phyloP scores from a whole-genome alignment of 2,113 vertebrate species.

The Sitta europaea region DNA sequence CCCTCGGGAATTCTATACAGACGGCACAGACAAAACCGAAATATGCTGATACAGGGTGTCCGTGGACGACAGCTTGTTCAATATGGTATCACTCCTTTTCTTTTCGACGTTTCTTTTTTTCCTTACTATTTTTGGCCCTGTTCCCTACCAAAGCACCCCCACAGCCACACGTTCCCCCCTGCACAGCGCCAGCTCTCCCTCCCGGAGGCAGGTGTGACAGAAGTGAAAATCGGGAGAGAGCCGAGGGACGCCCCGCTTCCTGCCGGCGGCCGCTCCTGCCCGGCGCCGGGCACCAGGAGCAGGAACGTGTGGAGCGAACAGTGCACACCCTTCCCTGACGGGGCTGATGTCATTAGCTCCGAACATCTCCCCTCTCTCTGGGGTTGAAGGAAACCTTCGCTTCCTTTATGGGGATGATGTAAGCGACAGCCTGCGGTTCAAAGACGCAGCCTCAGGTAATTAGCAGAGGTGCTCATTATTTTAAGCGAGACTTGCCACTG shows the following conservation, averaged over 20 bases:
- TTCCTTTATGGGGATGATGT: neutral
- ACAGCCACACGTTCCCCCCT: neutral
- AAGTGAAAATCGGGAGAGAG: fast-evolving
- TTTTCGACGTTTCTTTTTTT: neutral
- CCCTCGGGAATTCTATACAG: neutral
- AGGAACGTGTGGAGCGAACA: fast-evolving
- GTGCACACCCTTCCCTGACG: fast-evolving
- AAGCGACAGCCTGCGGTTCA: neutral
- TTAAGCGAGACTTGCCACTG: neutral
- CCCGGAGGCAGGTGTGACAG: neutral
- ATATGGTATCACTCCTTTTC: neutral
- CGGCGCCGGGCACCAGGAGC: fast-evolving
- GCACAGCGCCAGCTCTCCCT: fast-evolving
- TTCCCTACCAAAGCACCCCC: neutral
- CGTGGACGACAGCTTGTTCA: neutral
- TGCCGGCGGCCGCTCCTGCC: neutral
- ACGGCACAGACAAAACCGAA: neutral
- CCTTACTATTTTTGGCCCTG: neutral
- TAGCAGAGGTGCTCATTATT: neutral
- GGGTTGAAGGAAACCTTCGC: neutral
- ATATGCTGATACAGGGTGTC: fast-evolving
- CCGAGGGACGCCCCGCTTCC: neutral
- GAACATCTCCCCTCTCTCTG: neutral
- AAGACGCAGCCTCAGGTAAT: neutral
- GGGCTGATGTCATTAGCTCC: neutral